Percentiles rank a stretch among this genome's conserved stretches.
phyloP scores from a whole-genome alignment of 2,797 vertebrate species.

The Rhinichthys osculus region DNA sequence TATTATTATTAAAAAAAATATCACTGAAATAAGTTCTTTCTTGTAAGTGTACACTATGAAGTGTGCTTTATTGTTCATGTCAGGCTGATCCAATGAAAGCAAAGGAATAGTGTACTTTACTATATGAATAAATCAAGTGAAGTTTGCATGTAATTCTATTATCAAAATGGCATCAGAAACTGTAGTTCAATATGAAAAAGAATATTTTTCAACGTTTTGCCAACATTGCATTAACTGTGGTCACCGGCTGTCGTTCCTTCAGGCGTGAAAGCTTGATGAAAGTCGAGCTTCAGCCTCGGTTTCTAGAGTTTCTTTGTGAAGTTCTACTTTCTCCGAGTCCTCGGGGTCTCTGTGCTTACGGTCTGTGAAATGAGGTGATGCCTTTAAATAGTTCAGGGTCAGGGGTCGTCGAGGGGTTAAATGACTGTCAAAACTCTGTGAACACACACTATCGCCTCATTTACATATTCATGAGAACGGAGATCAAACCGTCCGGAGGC shows the following conservation, averaged over 20 bases:
- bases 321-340: constrained; percentile 1
- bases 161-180: not conserved
- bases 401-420: constrained; percentile 35
- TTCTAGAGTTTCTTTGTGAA: not conserved
- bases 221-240: not conserved
- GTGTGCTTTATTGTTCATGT: too few species aligned
- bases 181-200: not conserved
- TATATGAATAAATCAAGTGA: not conserved
- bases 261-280: not conserved
- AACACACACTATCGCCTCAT: constrained; percentile 18
- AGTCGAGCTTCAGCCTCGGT: not conserved
- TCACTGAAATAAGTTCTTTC: too few species aligned
- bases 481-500: not conserved
- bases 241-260: not conserved
- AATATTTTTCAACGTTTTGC: not conserved
- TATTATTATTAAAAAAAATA: too few species aligned
- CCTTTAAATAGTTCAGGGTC: constrained; percentile 24
- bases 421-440: constrained; percentile 2
- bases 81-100: not conserved
- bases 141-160: not conserved
- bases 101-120: not conserved
- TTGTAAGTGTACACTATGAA: too few species aligned
- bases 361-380: constrained; percentile 34
- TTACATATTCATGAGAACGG: constrained; percentile 32
- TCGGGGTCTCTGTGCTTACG: not conserved